Evolutionary conservation across 2,797 vertebrate species (phyloP), one percentile per base, ranked within the genome.

Genomic region (Lepilemur ruficaudatus): DNA sequence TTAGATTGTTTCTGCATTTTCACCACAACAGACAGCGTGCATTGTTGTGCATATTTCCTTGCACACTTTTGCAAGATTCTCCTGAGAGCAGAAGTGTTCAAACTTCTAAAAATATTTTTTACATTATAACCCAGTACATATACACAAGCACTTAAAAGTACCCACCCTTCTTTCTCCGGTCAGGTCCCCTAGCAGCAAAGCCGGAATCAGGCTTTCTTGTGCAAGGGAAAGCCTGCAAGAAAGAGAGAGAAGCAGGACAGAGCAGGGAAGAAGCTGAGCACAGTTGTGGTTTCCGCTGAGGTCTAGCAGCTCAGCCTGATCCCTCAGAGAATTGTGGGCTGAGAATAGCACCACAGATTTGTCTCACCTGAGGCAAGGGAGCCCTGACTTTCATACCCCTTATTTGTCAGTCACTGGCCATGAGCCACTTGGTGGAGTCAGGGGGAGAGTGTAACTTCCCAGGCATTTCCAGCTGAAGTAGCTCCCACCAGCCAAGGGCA

Each of bases 381-480:
- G 0, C n/a, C 57, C 76, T 13, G 4, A 1, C 41, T 75, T 78
- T 41, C 57, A 69, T 20, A 22, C 9, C 28, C 11, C 6, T 90
- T 57, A 61, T 28, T 59, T 61, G 67, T 84, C 61, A 87, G 35
- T 43, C 70, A 38, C 32, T 84, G 88, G 41, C 67, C 67, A 35
- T 48, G 22, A 22, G 7, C 15, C 48, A 48, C 38, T 50, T 46
- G 18, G 22, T 11, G 7, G 7, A 82, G 2, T 1, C 7, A 11
- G 14, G 35, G 7, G 46, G 15, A 22, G 25, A 15, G 14, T 8
- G 4, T 41, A 78, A 11, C 32, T 88, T 59, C 86, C 89, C 79
- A 52, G 57, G 41, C 12, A 92, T 97, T 94, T 92, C 69, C 94
- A 82, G 83, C 61, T 79, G 32, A 93, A 90, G 43, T 38, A 83